Evolutionary conservation across 2,113 vertebrate species (phyloP).

Genomic region (Coreoperca whiteheadi): DNA sequence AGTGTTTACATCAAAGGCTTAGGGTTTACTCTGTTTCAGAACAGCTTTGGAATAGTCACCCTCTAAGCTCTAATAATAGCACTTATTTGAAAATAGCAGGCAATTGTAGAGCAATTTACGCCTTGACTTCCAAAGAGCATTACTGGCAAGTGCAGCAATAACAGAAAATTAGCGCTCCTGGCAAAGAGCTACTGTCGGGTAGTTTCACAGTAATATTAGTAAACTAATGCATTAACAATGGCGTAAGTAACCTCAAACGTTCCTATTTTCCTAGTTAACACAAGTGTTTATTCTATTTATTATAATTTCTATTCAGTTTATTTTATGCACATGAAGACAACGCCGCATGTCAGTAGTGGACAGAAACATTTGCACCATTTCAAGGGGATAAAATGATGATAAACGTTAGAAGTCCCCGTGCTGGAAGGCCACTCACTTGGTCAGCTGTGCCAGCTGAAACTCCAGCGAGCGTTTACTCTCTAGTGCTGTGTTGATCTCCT

Average conservation of each 20-base stretch:
- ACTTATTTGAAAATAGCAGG: conserved; percentile 68
- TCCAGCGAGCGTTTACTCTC: conserved; percentile 96
- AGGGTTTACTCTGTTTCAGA: conserved; percentile 34
- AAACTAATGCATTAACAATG: neutral
- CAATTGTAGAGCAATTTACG: conserved; percentile 66
- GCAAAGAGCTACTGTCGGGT: conserved; percentile 19
- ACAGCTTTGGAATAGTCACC: conserved; percentile 60
- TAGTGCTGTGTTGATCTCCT: conserved; percentile 93
- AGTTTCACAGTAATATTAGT: conserved; percentile 11
- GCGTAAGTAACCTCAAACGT: neutral
- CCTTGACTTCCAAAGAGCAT: conserved; percentile 73
- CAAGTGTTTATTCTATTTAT: neutral
- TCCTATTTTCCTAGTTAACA: neutral
- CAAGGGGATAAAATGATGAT: neutral
- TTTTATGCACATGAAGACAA: neutral
- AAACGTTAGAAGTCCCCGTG: neutral
- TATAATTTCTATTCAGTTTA: neutral
- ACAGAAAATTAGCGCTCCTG: conserved; percentile 31
- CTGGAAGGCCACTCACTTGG: conserved; percentile 88
- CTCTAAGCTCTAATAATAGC: conserved; percentile 77
- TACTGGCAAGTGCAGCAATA: conserved; percentile 46
- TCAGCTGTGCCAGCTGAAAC: conserved; percentile 96
- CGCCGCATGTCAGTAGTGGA: neutral
- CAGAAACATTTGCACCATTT: neutral
- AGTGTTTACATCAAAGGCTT: no score